phyloP scores from a whole-genome alignment of 2,797 vertebrate species.

The Characodon lateralis region DNA sequence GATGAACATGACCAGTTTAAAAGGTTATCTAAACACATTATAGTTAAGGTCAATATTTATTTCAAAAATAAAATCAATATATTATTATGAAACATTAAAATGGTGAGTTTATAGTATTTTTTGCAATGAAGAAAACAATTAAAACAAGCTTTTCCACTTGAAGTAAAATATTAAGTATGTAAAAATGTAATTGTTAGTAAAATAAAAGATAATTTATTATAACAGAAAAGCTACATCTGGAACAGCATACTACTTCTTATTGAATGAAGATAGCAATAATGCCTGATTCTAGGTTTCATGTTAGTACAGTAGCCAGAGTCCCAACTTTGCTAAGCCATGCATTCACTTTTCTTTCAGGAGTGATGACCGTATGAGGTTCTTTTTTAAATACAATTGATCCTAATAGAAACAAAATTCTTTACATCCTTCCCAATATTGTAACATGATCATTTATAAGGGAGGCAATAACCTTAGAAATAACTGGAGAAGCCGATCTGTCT shows the following conservation, averaged over 20 bases:
- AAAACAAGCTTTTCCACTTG: not conserved
- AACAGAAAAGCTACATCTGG: not conserved
- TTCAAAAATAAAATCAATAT: not conserved
- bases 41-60: not conserved
- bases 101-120: not conserved
- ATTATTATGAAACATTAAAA: not conserved
- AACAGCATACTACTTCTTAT: not conserved
- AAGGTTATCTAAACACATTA: slow-evolving; percentile 14
- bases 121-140: not conserved
- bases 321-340: not conserved
- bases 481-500: not conserved
- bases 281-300: not conserved
- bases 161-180: not conserved
- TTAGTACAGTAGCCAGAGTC: not conserved
- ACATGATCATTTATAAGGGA: not conserved
- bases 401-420: not conserved
- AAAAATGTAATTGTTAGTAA: not conserved
- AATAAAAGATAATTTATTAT: not conserved
- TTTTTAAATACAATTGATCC: not conserved
- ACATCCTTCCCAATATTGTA: not conserved
- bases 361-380: not conserved
- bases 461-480: not conserved
- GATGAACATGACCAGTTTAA: slow-evolving; percentile 17
- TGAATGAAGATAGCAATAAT: not conserved
- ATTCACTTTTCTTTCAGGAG: not conserved